Percentiles rank a stretch among this genome's conserved stretches.
These are phyloP conservation scores for Elymnias hypermnestra DNA, from an alignment of 1,140 invertebrate species.

Conservation along the genomic window DNA sequence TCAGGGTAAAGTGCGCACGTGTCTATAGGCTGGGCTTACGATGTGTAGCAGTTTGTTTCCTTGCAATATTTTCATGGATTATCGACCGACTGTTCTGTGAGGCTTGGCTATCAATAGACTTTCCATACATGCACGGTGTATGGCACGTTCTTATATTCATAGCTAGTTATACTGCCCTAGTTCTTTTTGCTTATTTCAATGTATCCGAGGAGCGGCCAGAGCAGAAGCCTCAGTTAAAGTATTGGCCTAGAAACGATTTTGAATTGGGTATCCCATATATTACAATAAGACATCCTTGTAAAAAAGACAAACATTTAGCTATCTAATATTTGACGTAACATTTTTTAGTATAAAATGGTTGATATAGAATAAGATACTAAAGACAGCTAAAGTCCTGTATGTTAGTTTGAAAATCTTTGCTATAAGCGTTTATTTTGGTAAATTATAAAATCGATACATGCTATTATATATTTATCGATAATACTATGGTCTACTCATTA, in stretches of 20 bases:
- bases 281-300: conserved; percentile 78
- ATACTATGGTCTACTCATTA: too few relatives aligned
- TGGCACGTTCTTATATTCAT: conserved; percentile 91
- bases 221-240: conserved; percentile 81
- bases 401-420: too few relatives aligned
- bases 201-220: conserved; percentile 83
- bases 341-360: too few relatives aligned
- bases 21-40: conserved; percentile 82
- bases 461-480: too few relatives aligned
- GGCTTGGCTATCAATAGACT: conserved; percentile 84
- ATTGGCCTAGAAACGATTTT: conserved; percentile 85
- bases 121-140: conserved; percentile 87
- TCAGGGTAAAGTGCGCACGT: conserved; percentile 79
- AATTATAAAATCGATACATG: too few relatives aligned
- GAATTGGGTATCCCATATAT: conserved; percentile 86
- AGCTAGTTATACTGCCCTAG: conserved; percentile 83
- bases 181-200: conserved; percentile 87
- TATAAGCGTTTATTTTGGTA: too few relatives aligned
- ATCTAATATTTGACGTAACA: too few relatives aligned
- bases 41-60: conserved; percentile 79
- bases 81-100: conserved; percentile 87
- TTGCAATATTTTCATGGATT: conserved; percentile 86
- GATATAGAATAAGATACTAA: too few relatives aligned
- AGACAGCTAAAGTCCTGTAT: too few relatives aligned
- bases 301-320: conserved; percentile 59